phyloP scores from a whole-genome alignment of 2,113 vertebrate species.

The Malurus cyaneus region DNA sequence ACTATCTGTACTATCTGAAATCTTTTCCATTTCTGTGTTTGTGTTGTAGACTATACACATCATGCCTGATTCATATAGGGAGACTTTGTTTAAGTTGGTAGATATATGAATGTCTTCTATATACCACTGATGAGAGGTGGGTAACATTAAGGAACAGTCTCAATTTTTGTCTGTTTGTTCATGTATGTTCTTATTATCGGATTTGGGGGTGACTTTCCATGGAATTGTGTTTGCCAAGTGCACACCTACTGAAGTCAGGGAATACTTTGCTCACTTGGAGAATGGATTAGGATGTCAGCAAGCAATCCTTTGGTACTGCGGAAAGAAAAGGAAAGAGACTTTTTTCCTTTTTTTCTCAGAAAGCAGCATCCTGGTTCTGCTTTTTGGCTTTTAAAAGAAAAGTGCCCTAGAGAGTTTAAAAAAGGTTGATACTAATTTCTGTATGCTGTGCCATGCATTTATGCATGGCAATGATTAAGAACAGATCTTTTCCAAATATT shows the following conservation, averaged over 20 bases:
- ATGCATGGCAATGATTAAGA: not conserved
- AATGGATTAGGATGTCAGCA: not conserved
- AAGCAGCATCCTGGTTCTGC: not conserved
- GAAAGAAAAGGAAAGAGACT: not conserved
- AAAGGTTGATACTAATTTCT: not conserved
- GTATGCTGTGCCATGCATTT: not conserved
- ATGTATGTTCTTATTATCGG: not conserved
- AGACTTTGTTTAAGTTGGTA: not conserved
- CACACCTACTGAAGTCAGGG: not conserved
- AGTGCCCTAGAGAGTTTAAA: not conserved
- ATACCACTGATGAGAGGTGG: not conserved
- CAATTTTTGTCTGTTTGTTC: not conserved
- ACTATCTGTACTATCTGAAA: too few relatives aligned
- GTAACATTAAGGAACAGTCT: not conserved
- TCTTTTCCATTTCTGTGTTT: not conserved
- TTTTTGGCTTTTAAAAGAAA: not conserved
- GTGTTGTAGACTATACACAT: not conserved
- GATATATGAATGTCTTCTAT: not conserved
- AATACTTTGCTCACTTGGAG: not conserved
- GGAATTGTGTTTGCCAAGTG: not conserved
- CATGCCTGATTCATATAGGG: not conserved
- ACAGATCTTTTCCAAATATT: not conserved
- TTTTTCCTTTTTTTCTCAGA: not conserved
- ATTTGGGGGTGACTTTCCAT: not conserved
- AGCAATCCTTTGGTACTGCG: not conserved